A percentile compares a stretch with the other conserved stretches of the same genome.
Conservation (phyloP, 2,797 vertebrate genomes). For the Paramormyrops hopkinsi region DNA sequence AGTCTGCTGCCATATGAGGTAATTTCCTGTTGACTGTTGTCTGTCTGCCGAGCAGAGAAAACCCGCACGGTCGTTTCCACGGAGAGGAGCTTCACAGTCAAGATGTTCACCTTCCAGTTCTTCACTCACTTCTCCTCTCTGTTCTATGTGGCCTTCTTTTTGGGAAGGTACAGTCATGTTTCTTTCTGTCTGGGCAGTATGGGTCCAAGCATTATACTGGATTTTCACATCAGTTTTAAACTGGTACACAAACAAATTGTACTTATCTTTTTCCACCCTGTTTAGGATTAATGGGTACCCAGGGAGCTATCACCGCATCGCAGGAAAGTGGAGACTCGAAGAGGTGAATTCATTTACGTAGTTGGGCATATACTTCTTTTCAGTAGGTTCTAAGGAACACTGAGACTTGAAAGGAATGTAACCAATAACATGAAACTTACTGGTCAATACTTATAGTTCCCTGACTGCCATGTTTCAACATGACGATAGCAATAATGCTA, state of each 20-base stretch:
- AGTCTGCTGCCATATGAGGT: not conserved
- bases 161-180: conserved; percentile 72
- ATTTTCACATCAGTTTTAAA: not conserved
- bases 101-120: conserved; percentile 94
- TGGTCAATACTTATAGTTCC: not conserved
- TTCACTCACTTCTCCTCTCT: conserved; percentile 89
- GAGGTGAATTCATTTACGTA: conserved; percentile 59
- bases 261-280: not conserved
- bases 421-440: not conserved
- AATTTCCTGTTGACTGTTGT: not conserved
- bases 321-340: conserved; percentile 83
- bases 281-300: conserved; percentile 88
- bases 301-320: conserved; percentile 76
- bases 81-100: conserved; percentile 81
- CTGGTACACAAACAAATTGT: not conserved
- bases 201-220: not conserved
- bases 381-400: not conserved
- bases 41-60: conserved; percentile 60
- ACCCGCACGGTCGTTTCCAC: conserved; percentile 69
- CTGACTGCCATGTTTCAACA: not conserved
- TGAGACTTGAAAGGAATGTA: not conserved
- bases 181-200: not conserved
- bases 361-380: not conserved
- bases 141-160: conserved; percentile 87
- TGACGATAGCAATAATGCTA: not conserved